A percentile compares a stretch with the other conserved stretches of the same genome.
Conservation (phyloP, 2,888 invertebrate genomes). For the Gymnoscelis rufifasciata region DNA sequence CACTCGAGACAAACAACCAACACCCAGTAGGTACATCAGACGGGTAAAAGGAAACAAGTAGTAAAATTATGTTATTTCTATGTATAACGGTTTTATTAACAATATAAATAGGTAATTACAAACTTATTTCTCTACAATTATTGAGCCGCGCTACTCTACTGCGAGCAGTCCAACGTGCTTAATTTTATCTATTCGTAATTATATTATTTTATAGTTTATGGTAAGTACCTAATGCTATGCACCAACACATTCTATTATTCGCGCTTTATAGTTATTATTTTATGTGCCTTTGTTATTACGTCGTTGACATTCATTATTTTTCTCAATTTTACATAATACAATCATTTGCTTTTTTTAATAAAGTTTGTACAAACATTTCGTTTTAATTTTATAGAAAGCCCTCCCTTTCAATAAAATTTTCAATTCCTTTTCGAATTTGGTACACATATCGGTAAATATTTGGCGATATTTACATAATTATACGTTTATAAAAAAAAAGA, state of each 20-base stretch:
- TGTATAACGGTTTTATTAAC: constrained; percentile 79
- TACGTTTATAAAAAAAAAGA: constrained; percentile 3
- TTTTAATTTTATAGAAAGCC: constrained; percentile 36
- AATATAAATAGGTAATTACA: constrained; percentile 78
- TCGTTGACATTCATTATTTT: constrained; percentile 22
- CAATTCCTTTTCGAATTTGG: constrained; percentile 59
- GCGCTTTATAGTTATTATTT: constrained; percentile 18
- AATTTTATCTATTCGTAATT: constrained; percentile 26
- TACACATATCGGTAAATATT: constrained; percentile 28
- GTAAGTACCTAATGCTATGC: constrained; percentile 54
- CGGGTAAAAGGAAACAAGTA: not conserved
- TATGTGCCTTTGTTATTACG: constrained; percentile 16
- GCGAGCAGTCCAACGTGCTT: constrained; percentile 75
- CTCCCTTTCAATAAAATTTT: constrained; percentile 34
- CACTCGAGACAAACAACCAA: constrained; percentile 9
- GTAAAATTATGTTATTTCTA: constrained; percentile 43
- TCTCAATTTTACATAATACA: constrained; percentile 23
- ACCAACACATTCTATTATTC: constrained; percentile 50
- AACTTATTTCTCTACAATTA: constrained; percentile 71
- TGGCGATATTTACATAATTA: constrained; percentile 25
- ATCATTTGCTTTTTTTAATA: constrained; percentile 38
- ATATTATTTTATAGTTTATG: constrained; percentile 15
- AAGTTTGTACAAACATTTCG: constrained; percentile 48
- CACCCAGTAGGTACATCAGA: not conserved
- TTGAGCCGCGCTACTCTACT: constrained; percentile 77